Base-by-base conservation (phyloP, 2,888 invertebrate genomes). In the Physocephala rufipes region DNA sequence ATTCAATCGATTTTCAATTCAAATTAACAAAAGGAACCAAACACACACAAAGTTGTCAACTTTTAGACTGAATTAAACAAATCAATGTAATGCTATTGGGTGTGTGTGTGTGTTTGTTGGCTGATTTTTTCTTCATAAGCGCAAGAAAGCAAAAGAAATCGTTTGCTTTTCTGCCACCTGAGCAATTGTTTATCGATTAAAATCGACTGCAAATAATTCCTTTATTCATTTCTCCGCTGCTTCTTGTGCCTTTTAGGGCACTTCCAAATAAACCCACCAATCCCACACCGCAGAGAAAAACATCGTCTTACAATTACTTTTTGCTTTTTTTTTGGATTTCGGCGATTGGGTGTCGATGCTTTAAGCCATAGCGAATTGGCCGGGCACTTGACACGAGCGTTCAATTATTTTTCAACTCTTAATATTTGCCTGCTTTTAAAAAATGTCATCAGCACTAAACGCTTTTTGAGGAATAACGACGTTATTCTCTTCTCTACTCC, bases 351-450 rank as follows among this genome's bases (percentile, higher is more conserved):
- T 36, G 36, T 36, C 9, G 55, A 66, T 19, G 59, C 49, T 55
- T 28, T 51, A 12, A 28, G 19, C n/a, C 19, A 58, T 26, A 58
- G 24, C 19, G 47, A 67, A 67, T 28, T 59, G 69, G 75, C 74
- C 74, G 75, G 77, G 74, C 82, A 82, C 84, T 84, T 82, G 82
- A 82, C 82, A 79, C 83, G 82, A 82, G 79, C 79, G 82, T 82
- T 84, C 82, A 83, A 83, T 82, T 84, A 82, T 83, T 81, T 81
- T 83, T 83, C 80, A 82, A 83, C 82, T 83, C 82, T 83, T 82
- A 82, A 81, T 80, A 80, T 80, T 77, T 78, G 55, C 66, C 36
- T 51, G 47, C 65, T 66, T 69, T 51, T n/a, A 51, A 64, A 65
- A 71, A 71, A 67, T 68, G 64, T 67, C 67, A 67, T 67, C 73